These are phyloP conservation scores for Enoplosus armatus DNA, from an alignment of 2,797 vertebrate genomes.

Conservation along the genomic window DNA sequence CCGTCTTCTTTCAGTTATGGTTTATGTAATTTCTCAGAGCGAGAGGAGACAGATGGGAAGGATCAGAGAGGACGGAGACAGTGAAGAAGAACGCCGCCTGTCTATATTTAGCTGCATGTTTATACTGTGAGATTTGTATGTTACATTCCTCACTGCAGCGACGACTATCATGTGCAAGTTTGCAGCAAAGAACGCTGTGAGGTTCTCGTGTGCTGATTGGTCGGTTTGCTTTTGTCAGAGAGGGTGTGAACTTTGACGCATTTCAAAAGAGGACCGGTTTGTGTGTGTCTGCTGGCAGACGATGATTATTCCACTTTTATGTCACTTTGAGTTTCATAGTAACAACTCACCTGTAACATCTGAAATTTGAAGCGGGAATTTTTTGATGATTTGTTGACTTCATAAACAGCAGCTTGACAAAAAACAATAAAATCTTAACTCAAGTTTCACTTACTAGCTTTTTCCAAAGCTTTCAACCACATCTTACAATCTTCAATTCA, in stretches of 20 bases:
- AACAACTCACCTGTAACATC: background rate
- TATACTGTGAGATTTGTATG: constrained; percentile 47
- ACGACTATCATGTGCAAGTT: background rate
- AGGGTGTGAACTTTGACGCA: constrained; percentile 31
- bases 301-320: background rate
- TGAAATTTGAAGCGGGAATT: background rate
- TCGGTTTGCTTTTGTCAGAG: constrained; percentile 8
- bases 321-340: background rate
- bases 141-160: constrained; percentile 57
- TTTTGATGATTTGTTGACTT: no score
- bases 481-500: no score
- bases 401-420: no score
- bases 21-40: background rate
- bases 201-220: background rate
- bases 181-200: background rate
- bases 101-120: constrained; percentile 61
- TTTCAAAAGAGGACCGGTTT: constrained; percentile 9
- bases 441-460: no score
- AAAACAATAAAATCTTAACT: no score
- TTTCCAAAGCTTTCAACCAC: no score
- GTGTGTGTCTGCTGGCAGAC: background rate
- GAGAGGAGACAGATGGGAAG: constrained; percentile 10
- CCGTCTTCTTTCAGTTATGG: background rate
- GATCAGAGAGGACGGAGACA: constrained; percentile 28
- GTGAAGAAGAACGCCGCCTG: constrained; percentile 8